A percentile compares a stretch with the other conserved stretches of the same genome.
Evolutionary conservation across 2,797 vertebrate genomes (phyloP).

Genomic region (Melanogrammus aeglefinus): DNA sequence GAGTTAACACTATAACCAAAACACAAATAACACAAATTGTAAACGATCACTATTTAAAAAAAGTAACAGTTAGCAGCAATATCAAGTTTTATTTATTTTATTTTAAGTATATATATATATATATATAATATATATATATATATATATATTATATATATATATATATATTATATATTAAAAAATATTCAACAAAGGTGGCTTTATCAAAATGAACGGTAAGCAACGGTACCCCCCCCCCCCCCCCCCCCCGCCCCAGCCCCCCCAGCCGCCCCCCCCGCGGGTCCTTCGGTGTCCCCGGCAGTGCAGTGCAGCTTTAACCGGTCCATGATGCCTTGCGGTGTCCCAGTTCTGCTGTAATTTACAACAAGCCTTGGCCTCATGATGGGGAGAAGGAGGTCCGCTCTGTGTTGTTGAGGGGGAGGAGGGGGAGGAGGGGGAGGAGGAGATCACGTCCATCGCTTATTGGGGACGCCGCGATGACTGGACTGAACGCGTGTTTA

Average conservation of each 20-base stretch:
- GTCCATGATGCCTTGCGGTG: slow-evolving; percentile 81
- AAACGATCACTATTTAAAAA: neutral
- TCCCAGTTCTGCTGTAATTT: slow-evolving; percentile 70
- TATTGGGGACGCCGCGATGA: neutral
- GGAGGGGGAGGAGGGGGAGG: no score
- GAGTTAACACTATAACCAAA: no score
- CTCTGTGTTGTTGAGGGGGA: neutral
- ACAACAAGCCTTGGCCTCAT: slow-evolving; percentile 8
- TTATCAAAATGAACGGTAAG: neutral
- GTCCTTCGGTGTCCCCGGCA: neutral
- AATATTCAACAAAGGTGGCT: neutral
- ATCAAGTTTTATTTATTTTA: no score
- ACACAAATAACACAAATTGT: no score
- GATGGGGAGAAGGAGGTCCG: neutral
- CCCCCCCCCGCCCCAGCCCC: no score
- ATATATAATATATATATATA: no score
- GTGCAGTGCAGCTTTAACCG: slow-evolving; percentile 72
- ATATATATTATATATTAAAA: no score
- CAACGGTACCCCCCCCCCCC: no score
- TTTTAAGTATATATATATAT: no score
- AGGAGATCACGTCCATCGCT: no score
- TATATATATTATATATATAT: no score
- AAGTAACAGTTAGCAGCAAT: no score
- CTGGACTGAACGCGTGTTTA: neutral
- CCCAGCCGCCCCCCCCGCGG: neutral